These are phyloP conservation scores for Diachasma alloeum DNA, from an alignment of 1,140 invertebrate species.

Conservation along the genomic window DNA sequence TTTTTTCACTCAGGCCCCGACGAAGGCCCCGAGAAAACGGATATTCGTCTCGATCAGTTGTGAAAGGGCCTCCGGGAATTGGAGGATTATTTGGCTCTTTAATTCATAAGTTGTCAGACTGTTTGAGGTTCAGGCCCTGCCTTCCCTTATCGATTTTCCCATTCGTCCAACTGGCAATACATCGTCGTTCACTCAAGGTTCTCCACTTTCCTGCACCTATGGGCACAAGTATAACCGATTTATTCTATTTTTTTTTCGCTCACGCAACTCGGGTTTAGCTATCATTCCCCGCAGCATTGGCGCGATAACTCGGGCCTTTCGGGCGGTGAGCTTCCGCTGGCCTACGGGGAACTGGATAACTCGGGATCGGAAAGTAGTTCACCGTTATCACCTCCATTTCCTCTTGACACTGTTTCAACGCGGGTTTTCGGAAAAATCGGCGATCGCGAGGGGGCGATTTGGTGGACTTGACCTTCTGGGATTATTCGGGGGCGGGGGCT, in stretches of 20 bases:
- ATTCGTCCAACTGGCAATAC: slow-evolving; percentile 21
- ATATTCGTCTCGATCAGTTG: too few relatives aligned
- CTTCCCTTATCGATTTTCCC: slow-evolving; percentile 29
- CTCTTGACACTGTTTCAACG: background rate
- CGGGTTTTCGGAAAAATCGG: background rate
- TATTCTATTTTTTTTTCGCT: background rate
- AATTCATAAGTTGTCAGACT: too few relatives aligned
- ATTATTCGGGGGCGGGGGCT: background rate
- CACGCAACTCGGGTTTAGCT: too few relatives aligned
- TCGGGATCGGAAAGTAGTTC: background rate
- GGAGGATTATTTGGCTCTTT: too few relatives aligned
- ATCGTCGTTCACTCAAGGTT: slow-evolving; percentile 19
- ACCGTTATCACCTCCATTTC: background rate
- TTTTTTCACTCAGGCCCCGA: background rate
- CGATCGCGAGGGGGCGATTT: too few relatives aligned
- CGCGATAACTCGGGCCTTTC: too few relatives aligned
- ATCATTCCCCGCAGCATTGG: too few relatives aligned
- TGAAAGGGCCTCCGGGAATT: too few relatives aligned
- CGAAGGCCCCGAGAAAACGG: too few relatives aligned
- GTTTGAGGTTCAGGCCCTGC: too few relatives aligned
- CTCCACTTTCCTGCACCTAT: background rate
- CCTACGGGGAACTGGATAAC: background rate
- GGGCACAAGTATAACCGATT: too few relatives aligned
- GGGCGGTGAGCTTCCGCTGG: background rate
- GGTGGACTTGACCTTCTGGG: background rate